phyloP scores from a whole-genome alignment of 2,797 vertebrate genomes.

The Syngnathus acus region DNA sequence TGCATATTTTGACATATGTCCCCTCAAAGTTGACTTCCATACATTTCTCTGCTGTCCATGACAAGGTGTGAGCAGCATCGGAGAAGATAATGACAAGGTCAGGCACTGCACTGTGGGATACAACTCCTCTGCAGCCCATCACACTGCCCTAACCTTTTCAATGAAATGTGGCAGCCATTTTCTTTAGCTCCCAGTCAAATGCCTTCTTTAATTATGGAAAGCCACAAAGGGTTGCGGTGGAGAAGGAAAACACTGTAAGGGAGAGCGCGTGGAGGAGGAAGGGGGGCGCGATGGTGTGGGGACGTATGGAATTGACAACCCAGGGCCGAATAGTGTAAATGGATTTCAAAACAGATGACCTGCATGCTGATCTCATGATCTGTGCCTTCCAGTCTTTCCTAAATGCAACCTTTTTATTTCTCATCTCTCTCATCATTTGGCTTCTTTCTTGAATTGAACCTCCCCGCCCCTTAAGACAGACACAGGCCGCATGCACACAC shows the following conservation, averaged over 20 bases:
- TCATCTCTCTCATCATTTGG: slow-evolving; percentile 38
- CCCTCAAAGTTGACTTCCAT: neutral
- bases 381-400: slow-evolving; percentile 63
- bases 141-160: slow-evolving; percentile 20
- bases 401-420: slow-evolving; percentile 57
- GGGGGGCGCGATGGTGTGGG: neutral
- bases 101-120: slow-evolving; percentile 20
- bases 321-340: slow-evolving; percentile 67
- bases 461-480: slow-evolving; percentile 19
- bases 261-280: slow-evolving; percentile 8
- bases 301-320: slow-evolving; percentile 51
- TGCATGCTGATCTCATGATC: slow-evolving; percentile 81
- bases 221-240: slow-evolving; percentile 33
- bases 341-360: slow-evolving; percentile 84
- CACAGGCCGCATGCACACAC: slow-evolving; percentile 42
- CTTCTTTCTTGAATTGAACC: slow-evolving; percentile 49
- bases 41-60: neutral
- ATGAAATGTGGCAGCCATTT: slow-evolving; percentile 49
- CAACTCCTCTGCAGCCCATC: slow-evolving; percentile 21
- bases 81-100: slow-evolving; percentile 17
- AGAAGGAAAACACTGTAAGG: slow-evolving; percentile 39
- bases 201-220: slow-evolving; percentile 60
- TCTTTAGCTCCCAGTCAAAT: slow-evolving; percentile 46
- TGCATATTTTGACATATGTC: neutral
- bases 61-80: slow-evolving; percentile 15